These are phyloP conservation scores for Encarsia formosa DNA, from an alignment of 2,888 invertebrate species.

Conservation along the genomic window DNA sequence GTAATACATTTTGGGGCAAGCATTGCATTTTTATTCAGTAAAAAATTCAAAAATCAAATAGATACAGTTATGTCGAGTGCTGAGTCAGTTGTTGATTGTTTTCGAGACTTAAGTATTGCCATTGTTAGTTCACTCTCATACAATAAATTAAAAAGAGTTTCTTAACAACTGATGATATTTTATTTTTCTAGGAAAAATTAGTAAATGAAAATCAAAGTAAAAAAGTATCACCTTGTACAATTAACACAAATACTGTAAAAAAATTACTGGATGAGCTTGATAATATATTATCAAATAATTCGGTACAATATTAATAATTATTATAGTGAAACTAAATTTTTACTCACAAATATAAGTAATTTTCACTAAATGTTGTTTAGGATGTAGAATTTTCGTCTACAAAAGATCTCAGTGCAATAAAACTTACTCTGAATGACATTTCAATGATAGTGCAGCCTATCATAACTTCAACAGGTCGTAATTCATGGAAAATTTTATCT, in stretches of 20 bases:
- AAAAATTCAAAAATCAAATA: constrained; percentile 32
- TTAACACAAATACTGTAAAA: constrained; percentile 6
- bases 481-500: constrained; percentile 34
- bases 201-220: not conserved
- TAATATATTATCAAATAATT: constrained; percentile 31
- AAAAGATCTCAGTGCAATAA: constrained; percentile 34
- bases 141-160: not conserved
- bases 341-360: not conserved
- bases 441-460: constrained; percentile 33
- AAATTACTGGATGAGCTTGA: constrained; percentile 36
- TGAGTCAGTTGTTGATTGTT: constrained; percentile 36
- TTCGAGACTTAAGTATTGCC: constrained; percentile 35
- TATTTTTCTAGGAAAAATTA: constrained; percentile 10
- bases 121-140: constrained; percentile 11
- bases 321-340: not conserved
- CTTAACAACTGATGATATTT: constrained; percentile 1
- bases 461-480: constrained; percentile 25
- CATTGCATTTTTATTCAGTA: constrained; percentile 32
- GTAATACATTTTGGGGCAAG: constrained; percentile 37
- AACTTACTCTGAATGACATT: constrained; percentile 35
- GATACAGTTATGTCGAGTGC: constrained; percentile 29
- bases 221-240: not conserved
- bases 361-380: constrained; percentile 26
- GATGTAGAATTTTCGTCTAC: constrained; percentile 34
- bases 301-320: constrained; percentile 31